Conservation (phyloP, 2,113 vertebrate species). For the Orycteropus afer region DNA sequence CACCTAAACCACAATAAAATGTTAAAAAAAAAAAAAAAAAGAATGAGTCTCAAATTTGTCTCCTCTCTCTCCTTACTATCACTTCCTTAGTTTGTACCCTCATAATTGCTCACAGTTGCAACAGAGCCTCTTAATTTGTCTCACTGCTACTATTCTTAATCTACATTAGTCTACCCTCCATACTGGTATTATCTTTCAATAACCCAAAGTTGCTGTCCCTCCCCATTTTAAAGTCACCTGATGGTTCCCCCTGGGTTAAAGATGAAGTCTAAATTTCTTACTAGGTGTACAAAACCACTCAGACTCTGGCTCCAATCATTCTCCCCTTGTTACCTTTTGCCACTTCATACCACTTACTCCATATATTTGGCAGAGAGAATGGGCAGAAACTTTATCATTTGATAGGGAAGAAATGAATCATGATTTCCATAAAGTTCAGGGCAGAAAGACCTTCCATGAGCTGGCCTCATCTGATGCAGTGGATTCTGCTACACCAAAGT, state of each 20-base stretch:
- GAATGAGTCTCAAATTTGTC: background rate
- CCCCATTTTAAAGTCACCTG: background rate
- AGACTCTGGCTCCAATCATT: background rate
- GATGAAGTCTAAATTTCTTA: background rate
- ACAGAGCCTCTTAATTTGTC: background rate
- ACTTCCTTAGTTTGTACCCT: background rate
- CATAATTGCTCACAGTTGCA: slow-evolving; percentile 22
- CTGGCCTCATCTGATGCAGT: background rate
- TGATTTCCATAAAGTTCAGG: background rate
- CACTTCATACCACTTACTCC: background rate
- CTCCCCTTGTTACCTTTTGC: background rate
- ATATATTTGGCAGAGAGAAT: background rate
- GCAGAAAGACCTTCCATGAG: background rate
- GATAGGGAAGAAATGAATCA: background rate
- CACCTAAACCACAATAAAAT: too few species aligned
- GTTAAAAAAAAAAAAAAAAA: too few species aligned
- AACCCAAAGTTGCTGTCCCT: background rate
- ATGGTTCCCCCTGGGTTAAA: background rate
- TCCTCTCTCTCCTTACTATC: background rate
- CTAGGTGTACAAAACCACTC: background rate
- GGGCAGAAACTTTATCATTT: background rate
- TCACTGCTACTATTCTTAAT: background rate
- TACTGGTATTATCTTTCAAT: background rate
- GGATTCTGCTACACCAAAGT: background rate
- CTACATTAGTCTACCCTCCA: background rate